Evolutionary conservation across 1,140 invertebrate genomes (phyloP).

Genomic region (Drosophila tani): DNA sequence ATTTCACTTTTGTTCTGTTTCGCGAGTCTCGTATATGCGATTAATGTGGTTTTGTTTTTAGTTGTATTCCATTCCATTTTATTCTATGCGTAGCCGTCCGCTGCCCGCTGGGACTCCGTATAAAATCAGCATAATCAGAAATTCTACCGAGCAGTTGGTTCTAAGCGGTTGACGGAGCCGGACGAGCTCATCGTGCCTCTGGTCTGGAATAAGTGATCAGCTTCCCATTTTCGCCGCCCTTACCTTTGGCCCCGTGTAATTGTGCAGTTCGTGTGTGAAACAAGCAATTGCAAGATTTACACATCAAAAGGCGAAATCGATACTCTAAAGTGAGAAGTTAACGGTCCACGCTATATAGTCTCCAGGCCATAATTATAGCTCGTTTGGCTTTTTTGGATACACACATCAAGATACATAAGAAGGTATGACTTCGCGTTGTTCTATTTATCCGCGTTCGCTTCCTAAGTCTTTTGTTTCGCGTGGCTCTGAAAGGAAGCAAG

Average conservation of each 20-base stretch:
- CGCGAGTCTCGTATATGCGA: slow-evolving; percentile 61
- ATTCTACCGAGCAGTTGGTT: slow-evolving; percentile 80
- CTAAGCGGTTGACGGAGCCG: slow-evolving; percentile 69
- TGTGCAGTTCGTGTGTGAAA: slow-evolving; percentile 54
- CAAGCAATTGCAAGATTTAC: slow-evolving; percentile 72
- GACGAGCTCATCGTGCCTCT: slow-evolving; percentile 52
- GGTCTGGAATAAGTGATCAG: slow-evolving; percentile 33
- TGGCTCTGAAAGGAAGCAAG: slow-evolving; percentile 63
- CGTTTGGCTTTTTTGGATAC: background rate
- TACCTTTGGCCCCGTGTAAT: slow-evolving; percentile 45
- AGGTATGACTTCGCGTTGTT: slow-evolving; percentile 29
- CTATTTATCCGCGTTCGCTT: slow-evolving; percentile 62
- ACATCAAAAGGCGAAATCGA: slow-evolving; percentile 11
- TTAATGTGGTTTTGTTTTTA: slow-evolving; percentile 59
- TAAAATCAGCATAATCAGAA: slow-evolving; percentile 84
- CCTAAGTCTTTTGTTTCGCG: slow-evolving; percentile 80
- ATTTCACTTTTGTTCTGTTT: slow-evolving; percentile 76
- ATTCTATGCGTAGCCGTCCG: slow-evolving; percentile 71
- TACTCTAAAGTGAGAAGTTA: slow-evolving; percentile 16
- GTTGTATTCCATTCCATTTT: slow-evolving; percentile 61
- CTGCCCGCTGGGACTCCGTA: slow-evolving; percentile 53
- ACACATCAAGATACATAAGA: slow-evolving; percentile 26
- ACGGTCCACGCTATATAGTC: background rate
- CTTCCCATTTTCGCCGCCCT: background rate
- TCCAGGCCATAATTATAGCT: slow-evolving; percentile 7